These are phyloP conservation scores for Zhengitettix transpicula DNA, from an alignment of 2,888 invertebrate genomes.

Conservation along the genomic window DNA sequence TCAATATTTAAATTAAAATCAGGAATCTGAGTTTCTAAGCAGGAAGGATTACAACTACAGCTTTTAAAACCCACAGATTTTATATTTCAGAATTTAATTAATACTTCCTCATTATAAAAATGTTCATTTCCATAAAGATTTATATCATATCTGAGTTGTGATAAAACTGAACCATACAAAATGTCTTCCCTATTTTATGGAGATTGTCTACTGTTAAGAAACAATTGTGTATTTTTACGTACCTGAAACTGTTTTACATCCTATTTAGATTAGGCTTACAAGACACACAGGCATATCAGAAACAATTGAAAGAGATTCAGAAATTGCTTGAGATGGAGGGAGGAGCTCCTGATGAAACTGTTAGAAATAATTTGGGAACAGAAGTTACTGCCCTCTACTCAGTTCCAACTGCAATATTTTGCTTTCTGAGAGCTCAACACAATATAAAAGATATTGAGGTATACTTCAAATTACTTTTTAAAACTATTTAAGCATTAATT, in stretches of 20 bases:
- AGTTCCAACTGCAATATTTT: slow-evolving; percentile 55
- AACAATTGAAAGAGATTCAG: slow-evolving; percentile 34
- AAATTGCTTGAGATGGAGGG: slow-evolving; percentile 28
- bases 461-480: slow-evolving; percentile 10
- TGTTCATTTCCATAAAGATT: too few species aligned
- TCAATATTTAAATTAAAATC: neutral
- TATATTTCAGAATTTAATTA: neutral
- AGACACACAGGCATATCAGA: slow-evolving; percentile 32
- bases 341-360: slow-evolving; percentile 28
- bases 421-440: slow-evolving; percentile 39
- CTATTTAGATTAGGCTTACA: slow-evolving; percentile 21
- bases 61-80: neutral
- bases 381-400: slow-evolving; percentile 46
- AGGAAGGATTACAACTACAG: neutral
- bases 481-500: too few species aligned
- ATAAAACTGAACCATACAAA: neutral
- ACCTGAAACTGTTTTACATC: neutral
- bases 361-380: slow-evolving; percentile 38
- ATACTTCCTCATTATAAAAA: too few species aligned
- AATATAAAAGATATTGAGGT: slow-evolving; percentile 33
- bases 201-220: neutral
- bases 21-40: too few species aligned
- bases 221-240: neutral
- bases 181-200: too few species aligned
- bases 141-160: too few species aligned